Conservation (phyloP, 1,140 invertebrate genomes). For the Cyrtorhinus lividipennis region DNA sequence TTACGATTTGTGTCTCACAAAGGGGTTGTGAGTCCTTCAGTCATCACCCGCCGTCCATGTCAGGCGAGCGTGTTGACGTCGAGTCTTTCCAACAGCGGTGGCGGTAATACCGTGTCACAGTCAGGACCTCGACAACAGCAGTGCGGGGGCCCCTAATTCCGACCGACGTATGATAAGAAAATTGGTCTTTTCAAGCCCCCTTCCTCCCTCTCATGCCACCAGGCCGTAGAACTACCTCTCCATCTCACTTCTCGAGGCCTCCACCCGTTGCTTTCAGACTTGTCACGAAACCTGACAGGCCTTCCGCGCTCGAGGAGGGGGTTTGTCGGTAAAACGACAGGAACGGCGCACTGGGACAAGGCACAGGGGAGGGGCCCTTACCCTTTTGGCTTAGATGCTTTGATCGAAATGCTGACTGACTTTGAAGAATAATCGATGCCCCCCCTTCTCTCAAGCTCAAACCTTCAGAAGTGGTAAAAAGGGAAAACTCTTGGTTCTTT, state of each 20-base stretch:
- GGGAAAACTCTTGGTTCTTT: conserved; percentile 1
- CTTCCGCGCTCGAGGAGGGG: not conserved
- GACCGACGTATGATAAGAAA: conserved; percentile 8
- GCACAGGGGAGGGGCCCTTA: not conserved
- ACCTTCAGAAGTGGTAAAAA: not conserved
- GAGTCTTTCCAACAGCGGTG: conserved; percentile 3
- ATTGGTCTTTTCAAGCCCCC: conserved; percentile 6
- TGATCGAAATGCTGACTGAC: conserved; percentile 9
- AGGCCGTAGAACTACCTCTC: conserved; percentile 9
- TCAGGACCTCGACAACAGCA: conserved; percentile 1
- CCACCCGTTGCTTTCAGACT: conserved; percentile 4
- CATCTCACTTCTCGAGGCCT: conserved; percentile 7
- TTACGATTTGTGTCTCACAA: not conserved
- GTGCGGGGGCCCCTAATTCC: conserved; percentile 9
- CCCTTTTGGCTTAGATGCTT: conserved; percentile 1
- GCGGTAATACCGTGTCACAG: conserved; percentile 5
- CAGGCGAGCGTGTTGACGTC: not conserved
- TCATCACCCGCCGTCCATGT: not conserved
- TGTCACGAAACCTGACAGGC: conserved; percentile 8
- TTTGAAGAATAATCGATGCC: conserved; percentile 7
- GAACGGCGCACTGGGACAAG: not conserved
- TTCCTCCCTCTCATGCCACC: not conserved
- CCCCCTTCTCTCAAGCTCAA: not conserved
- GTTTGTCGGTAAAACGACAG: not conserved
- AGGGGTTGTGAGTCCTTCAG: not conserved